Conservation (phyloP, 2,797 vertebrate species). For the Iguana delicatissima region DNA sequence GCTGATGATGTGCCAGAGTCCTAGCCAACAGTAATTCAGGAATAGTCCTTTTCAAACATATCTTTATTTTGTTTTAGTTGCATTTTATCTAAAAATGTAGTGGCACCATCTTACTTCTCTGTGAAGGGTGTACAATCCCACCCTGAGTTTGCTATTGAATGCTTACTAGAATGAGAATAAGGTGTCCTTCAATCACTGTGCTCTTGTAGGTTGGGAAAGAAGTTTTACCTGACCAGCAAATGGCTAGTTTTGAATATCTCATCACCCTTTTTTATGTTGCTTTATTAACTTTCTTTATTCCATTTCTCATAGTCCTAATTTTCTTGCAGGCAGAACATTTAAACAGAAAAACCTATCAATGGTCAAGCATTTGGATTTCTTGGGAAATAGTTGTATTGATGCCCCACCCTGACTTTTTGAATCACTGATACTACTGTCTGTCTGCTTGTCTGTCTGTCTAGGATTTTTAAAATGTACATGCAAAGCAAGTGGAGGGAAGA, state of each 20-base stretch:
- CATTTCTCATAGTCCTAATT: not conserved
- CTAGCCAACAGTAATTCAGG: not conserved
- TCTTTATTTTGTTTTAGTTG: slow-evolving; percentile 10
- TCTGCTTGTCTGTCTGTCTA: not conserved
- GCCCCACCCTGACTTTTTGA: not conserved
- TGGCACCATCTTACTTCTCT: slow-evolving; percentile 28
- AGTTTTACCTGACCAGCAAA: not conserved
- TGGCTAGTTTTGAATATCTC: slow-evolving; percentile 9
- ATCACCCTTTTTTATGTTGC: not conserved
- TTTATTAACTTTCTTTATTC: not conserved
- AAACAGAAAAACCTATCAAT: not conserved
- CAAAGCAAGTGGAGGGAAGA: no score
- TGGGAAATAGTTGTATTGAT: not conserved
- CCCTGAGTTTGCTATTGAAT: slow-evolving; percentile 30
- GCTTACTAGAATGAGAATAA: slow-evolving; percentile 30
- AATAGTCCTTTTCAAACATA: slow-evolving; percentile 16
- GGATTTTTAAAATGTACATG: no score
- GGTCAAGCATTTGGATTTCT: not conserved
- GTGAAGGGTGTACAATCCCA: slow-evolving; percentile 23
- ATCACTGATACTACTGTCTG: not conserved
- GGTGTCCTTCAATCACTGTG: slow-evolving; percentile 33
- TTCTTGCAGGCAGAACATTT: slow-evolving; percentile 26
- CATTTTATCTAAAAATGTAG: slow-evolving; percentile 53
- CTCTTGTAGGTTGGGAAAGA: slow-evolving; percentile 7
- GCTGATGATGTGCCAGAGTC: not conserved